Percentiles rank a stretch among this genome's conserved stretches.
Evolutionary conservation across 92 coral and sea anemone genomes (phyloP).

Genomic region (Porites rus): DNA sequence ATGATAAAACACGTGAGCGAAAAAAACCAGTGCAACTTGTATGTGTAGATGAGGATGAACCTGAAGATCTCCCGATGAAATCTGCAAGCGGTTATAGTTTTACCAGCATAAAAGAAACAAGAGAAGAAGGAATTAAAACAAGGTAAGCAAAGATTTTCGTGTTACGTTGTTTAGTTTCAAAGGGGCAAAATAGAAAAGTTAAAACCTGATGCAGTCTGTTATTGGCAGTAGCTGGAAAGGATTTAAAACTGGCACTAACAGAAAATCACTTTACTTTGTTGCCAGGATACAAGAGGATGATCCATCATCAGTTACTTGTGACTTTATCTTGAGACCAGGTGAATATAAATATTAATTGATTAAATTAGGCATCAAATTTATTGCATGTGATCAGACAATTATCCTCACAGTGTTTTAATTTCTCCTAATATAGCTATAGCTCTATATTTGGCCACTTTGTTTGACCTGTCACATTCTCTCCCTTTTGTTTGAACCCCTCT

Average conservation of each 20-base stretch:
- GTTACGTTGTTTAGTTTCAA: not conserved
- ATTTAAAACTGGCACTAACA: not conserved
- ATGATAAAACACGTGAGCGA: conserved; percentile 4
- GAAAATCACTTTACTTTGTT: not conserved
- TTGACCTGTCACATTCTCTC: too few relatives aligned
- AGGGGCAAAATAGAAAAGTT: too few relatives aligned
- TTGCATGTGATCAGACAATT: not conserved
- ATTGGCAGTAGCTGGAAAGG: too few relatives aligned
- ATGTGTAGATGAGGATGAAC: not conserved
- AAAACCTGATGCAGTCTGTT: too few relatives aligned
- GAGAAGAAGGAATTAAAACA: conserved; percentile 1
- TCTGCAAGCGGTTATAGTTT: not conserved
- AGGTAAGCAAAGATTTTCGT: conserved; percentile 3
- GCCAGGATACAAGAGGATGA: conserved; percentile 15
- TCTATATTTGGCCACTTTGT: too few relatives aligned
- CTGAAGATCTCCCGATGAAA: not conserved
- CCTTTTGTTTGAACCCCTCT: too few relatives aligned
- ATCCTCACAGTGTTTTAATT: too few relatives aligned
- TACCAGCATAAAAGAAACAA: not conserved
- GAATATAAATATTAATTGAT: not conserved
- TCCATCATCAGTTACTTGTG: conserved; percentile 44
- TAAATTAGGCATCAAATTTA: not conserved
- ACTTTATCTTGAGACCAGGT: conserved; percentile 89
- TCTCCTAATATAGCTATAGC: too few relatives aligned
- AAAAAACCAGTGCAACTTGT: not conserved